Percentiles rank a stretch among this genome's conserved stretches.
Conservation (phyloP, 2,888 invertebrate species). For the Tridacna gigas region DNA sequence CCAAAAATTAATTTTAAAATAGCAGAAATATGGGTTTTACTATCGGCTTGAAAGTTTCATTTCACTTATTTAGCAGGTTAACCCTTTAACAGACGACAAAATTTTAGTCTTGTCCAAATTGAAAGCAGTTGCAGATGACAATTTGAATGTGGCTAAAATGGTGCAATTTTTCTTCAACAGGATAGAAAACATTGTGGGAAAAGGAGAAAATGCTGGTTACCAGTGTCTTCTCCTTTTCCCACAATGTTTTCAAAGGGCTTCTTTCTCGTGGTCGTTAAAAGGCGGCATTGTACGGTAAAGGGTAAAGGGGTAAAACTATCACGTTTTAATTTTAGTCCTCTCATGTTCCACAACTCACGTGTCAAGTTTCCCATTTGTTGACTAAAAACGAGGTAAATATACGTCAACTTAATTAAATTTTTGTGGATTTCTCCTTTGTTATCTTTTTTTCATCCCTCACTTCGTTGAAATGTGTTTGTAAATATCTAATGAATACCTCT, state of each 20-base stretch:
- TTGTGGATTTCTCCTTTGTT: conserved; percentile 9
- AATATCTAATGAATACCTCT: too few species aligned
- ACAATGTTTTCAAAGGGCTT: too few species aligned
- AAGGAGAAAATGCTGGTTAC: background rate
- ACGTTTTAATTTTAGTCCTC: conserved; percentile 27
- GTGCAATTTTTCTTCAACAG: background rate
- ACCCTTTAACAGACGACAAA: background rate
- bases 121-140: too few species aligned
- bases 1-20: too few species aligned
- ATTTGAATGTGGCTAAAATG: too few species aligned
- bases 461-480: too few species aligned
- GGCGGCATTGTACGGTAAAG: too few species aligned
- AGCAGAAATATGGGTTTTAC: too few species aligned
- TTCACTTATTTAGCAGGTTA: background rate
- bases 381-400: conserved; percentile 38
- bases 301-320: conserved; percentile 3
- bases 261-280: too few species aligned
- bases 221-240: background rate
- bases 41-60: too few species aligned
- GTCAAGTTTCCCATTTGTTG: conserved; percentile 42
- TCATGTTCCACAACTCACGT: conserved; percentile 45
- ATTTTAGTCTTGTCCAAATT: too few species aligned
- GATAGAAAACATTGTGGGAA: background rate
- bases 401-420: conserved; percentile 50
- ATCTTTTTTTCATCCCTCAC: too few species aligned